Evolutionary conservation across 2,113 vertebrate species (phyloP).

Genomic region (Thinocorus orbignyianus): DNA sequence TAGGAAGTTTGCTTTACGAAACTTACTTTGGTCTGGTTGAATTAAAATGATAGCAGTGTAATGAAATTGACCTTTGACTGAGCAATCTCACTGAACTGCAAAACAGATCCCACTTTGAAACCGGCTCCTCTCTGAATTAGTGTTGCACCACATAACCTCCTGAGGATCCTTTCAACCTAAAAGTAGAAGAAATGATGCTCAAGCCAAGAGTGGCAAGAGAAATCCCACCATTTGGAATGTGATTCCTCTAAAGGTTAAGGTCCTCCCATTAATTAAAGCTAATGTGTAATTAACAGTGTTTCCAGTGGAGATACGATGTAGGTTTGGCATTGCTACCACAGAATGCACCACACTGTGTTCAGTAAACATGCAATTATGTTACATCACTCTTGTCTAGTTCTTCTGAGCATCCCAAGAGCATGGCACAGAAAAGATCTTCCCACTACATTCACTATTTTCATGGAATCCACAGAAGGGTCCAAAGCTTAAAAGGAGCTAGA

Average conservation of each 20-base stretch:
- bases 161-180: neutral
- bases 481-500: neutral
- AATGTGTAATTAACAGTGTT: neutral
- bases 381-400: neutral
- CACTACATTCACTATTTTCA: neutral
- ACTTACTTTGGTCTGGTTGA: neutral
- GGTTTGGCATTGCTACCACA: neutral
- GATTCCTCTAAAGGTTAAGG: neutral
- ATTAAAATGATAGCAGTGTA: neutral
- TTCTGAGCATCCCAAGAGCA: neutral
- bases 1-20: neutral
- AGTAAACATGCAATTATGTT: neutral
- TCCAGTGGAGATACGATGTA: neutral
- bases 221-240: neutral
- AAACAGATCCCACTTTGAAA: neutral
- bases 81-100: neutral
- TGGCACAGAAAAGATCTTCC: neutral
- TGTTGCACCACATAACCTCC: neutral
- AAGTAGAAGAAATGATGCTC: neutral
- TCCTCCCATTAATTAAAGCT: neutral
- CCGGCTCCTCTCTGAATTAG: neutral
- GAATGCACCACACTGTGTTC: neutral
- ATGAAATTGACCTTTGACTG: neutral
- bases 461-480: neutral
- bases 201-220: neutral